Evolutionary conservation across 2,888 invertebrate genomes (phyloP).

Genomic region (Hofmannophila pseudospretella): DNA sequence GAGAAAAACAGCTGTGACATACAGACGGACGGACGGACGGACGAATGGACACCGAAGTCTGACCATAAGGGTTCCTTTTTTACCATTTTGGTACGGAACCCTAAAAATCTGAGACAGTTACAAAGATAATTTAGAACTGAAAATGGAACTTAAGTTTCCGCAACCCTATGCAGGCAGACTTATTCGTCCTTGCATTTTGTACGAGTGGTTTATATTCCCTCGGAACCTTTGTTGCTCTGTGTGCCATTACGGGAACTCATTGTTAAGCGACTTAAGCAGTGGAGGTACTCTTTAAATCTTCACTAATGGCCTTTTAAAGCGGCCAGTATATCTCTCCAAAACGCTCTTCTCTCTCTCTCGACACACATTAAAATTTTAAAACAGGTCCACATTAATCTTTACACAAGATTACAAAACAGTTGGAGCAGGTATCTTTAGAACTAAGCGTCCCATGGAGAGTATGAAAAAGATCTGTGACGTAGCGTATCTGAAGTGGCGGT

Average conservation of each 20-base stretch:
- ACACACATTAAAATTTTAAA: conserved; percentile 45
- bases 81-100: too few species aligned
- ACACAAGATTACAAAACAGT: background rate
- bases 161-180: too few species aligned
- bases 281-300: conserved; percentile 64
- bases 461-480: background rate
- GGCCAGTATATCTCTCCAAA: conserved; percentile 53
- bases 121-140: too few species aligned
- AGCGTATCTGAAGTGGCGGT: background rate
- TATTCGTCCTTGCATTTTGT: conserved; percentile 6
- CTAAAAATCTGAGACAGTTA: too few species aligned
- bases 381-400: conserved; percentile 10
- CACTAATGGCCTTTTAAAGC: conserved; percentile 66
- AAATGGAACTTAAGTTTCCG: too few species aligned
- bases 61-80: too few species aligned
- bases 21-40: too few species aligned
- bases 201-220: conserved; percentile 16
- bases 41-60: too few species aligned
- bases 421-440: background rate
- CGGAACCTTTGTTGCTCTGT: conserved; percentile 44
- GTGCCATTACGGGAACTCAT: conserved; percentile 51
- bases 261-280: conserved; percentile 59
- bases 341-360: conserved; percentile 36
- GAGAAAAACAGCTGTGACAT: too few species aligned
- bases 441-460: background rate